These are phyloP conservation scores for Drosophila borborema DNA, from an alignment of 2,888 invertebrate species.

Conservation along the genomic window DNA sequence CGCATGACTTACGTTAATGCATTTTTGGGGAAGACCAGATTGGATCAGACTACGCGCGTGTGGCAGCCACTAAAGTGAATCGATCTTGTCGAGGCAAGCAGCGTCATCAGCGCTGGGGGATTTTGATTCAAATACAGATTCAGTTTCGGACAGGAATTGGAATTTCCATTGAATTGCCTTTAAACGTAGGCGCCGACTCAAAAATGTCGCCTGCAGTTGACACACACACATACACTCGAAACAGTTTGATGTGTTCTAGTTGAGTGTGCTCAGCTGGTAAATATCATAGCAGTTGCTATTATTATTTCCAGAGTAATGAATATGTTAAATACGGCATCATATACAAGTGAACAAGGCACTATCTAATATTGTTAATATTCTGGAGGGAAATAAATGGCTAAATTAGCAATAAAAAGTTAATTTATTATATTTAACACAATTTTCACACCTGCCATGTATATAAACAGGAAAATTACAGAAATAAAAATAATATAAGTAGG, in stretches of 20 bases:
- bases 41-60: conserved; percentile 22
- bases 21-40: conserved; percentile 2
- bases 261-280: not conserved
- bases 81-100: conserved; percentile 14
- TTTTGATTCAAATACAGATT: conserved; percentile 9
- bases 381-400: too few relatives aligned
- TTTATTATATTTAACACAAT: too few relatives aligned
- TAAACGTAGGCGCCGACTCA: conserved; percentile 35
- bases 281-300: not conserved
- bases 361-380: too few relatives aligned
- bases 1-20: not conserved
- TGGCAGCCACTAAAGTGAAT: conserved; percentile 18
- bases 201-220: conserved; percentile 39
- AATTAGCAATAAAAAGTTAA: too few relatives aligned
- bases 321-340: too few relatives aligned
- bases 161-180: conserved; percentile 25
- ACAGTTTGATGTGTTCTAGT: conserved; percentile 1
- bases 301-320: not conserved
- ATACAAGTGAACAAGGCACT: too few relatives aligned
- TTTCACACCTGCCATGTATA: too few relatives aligned
- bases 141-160: not conserved
- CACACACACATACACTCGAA: conserved; percentile 37
- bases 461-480: too few relatives aligned
- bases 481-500: too few relatives aligned
- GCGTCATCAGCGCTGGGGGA: conserved; percentile 32